These are phyloP conservation scores for Yponomeuta evonymella DNA, from an alignment of 2,888 invertebrate species.

Conservation along the genomic window DNA sequence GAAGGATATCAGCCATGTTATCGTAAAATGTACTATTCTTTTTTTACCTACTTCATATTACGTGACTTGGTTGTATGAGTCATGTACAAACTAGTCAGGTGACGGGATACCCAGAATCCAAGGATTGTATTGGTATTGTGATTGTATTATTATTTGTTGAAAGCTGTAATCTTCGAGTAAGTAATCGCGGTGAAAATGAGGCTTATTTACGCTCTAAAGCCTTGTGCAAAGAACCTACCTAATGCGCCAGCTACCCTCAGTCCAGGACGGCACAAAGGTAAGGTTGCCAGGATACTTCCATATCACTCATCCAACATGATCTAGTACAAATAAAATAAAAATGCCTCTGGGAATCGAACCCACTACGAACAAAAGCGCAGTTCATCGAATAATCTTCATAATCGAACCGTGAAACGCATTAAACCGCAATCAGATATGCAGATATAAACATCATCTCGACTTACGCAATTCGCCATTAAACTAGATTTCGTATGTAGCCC, in stretches of 20 bases:
- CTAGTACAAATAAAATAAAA: too few relatives aligned
- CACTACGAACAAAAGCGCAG: background rate
- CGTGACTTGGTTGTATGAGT: background rate
- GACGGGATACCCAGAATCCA: background rate
- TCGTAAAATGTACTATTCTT: background rate
- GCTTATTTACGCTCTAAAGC: too few relatives aligned
- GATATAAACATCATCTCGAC: constrained; percentile 37
- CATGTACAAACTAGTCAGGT: background rate
- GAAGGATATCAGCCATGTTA: too few relatives aligned
- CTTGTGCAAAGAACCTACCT: too few relatives aligned
- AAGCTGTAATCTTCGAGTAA: background rate
- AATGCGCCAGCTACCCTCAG: too few relatives aligned
- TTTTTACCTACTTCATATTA: background rate
- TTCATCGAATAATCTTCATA: background rate
- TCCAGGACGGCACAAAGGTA: too few relatives aligned
- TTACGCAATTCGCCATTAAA: constrained; percentile 46
- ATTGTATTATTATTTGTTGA: background rate
- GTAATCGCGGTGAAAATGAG: background rate
- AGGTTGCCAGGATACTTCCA: too few relatives aligned
- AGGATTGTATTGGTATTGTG: constrained; percentile 13
- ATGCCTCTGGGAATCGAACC: too few relatives aligned
- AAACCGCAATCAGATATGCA: constrained; percentile 41
- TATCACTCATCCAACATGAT: too few relatives aligned
- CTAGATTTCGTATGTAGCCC: constrained; percentile 53
- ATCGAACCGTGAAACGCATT: constrained; percentile 31